phyloP scores from a whole-genome alignment of 92 coral and sea anemone species.

The Umimayanthus kanabou region DNA sequence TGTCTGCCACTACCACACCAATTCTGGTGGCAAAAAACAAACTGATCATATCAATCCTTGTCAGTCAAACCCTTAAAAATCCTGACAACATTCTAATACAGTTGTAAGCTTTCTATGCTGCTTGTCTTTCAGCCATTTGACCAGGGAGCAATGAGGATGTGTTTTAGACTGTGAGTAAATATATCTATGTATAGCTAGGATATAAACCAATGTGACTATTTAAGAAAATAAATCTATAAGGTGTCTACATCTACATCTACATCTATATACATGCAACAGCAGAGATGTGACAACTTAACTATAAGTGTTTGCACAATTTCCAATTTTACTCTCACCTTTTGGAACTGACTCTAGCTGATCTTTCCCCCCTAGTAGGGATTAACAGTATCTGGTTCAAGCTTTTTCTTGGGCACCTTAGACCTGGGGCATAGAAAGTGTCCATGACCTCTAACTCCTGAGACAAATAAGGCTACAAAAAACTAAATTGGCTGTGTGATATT shows the following conservation, averaged over 20 bases:
- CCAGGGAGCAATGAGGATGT: constrained; percentile 98
- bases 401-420: neutral
- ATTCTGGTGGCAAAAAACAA: no score
- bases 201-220: no score
- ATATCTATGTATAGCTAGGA: neutral
- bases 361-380: no score
- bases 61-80: no score
- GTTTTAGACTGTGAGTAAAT: constrained; percentile 87
- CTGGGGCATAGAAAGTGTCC: no score
- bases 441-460: no score
- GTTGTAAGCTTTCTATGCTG: constrained; percentile 1
- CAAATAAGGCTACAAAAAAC: no score
- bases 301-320: neutral
- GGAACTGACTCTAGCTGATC: neutral
- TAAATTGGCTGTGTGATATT: neutral
- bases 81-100: neutral
- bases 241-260: no score
- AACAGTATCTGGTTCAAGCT: neutral
- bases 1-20: no score
- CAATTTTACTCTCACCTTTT: neutral
- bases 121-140: constrained; percentile 86
- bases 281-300: neutral
- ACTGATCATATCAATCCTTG: no score
- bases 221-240: neutral
- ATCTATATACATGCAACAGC: no score